Conservation (phyloP, 2,797 vertebrate species). For the Chromis chromis region DNA sequence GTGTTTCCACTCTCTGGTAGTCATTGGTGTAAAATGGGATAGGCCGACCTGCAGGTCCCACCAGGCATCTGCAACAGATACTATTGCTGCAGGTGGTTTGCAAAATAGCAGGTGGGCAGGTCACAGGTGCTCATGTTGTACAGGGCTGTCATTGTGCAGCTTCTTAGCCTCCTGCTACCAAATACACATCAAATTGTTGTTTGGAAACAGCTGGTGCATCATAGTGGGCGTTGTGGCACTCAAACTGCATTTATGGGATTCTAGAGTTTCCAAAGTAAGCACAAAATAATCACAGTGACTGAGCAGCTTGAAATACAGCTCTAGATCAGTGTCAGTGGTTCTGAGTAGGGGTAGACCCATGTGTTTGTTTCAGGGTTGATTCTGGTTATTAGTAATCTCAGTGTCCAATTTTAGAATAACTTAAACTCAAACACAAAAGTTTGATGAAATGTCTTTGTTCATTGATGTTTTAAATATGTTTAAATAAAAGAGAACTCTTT, state of each 20-base stretch:
- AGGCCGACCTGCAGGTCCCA: not conserved
- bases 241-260: not conserved
- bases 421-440: too few species aligned
- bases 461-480: too few species aligned
- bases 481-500: too few species aligned
- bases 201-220: constrained; percentile 4
- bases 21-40: not conserved
- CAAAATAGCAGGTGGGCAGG: constrained; percentile 11
- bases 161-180: not conserved
- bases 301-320: not conserved
- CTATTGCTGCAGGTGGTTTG: constrained; percentile 35
- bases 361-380: too few species aligned
- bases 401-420: too few species aligned
- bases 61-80: constrained; percentile 35
- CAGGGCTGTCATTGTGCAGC: constrained; percentile 12
- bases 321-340: not conserved
- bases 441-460: too few species aligned
- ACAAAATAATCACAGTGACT: not conserved
- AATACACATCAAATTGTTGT: constrained; percentile 22
- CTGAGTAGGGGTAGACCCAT: not conserved
- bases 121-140: not conserved
- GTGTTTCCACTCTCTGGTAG: not conserved
- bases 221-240: not conserved
- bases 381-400: too few species aligned
- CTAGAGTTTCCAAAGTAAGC: not conserved